Conservation (phyloP, 2,888 invertebrate genomes). For the Pogonocherus hispidulus region DNA sequence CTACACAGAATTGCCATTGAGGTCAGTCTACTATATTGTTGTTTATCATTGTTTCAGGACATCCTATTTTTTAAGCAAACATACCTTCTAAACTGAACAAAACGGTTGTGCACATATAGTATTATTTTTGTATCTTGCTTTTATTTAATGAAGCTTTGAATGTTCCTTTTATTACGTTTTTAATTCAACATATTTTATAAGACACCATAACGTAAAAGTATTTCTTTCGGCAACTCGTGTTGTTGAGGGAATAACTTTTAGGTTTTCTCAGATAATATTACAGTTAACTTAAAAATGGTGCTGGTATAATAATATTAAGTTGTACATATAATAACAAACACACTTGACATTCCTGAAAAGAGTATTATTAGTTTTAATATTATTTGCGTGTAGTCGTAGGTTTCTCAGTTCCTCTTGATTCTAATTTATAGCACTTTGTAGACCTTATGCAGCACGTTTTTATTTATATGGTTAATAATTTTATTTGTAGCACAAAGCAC, state of each 20-base stretch:
- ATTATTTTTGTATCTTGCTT: slow-evolving; percentile 56
- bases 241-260: slow-evolving; percentile 1
- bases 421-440: slow-evolving; percentile 10
- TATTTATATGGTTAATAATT: slow-evolving; percentile 26
- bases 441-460: slow-evolving; percentile 24
- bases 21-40: too few relatives aligned
- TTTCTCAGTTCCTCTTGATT: slow-evolving; percentile 29
- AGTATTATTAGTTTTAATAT: slow-evolving; percentile 67
- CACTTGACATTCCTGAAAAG: slow-evolving; percentile 68
- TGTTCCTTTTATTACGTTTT: slow-evolving; percentile 47
- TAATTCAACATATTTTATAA: slow-evolving; percentile 8
- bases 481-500: slow-evolving; percentile 49
- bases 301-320: slow-evolving; percentile 65
- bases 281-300: slow-evolving; percentile 61
- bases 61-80: slow-evolving; percentile 47
- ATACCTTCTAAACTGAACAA: slow-evolving; percentile 32
- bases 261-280: slow-evolving; percentile 39
- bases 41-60: slow-evolving; percentile 44
- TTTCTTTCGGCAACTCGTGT: not conserved
- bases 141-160: slow-evolving; percentile 52
- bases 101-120: slow-evolving; percentile 63
- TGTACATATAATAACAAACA: slow-evolving; percentile 62
- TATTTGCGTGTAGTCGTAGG: slow-evolving; percentile 44
- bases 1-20: too few relatives aligned
- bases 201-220: not conserved